Base-by-base conservation (phyloP, 2,113 vertebrate genomes). In the Aegotheles bennettii region DNA sequence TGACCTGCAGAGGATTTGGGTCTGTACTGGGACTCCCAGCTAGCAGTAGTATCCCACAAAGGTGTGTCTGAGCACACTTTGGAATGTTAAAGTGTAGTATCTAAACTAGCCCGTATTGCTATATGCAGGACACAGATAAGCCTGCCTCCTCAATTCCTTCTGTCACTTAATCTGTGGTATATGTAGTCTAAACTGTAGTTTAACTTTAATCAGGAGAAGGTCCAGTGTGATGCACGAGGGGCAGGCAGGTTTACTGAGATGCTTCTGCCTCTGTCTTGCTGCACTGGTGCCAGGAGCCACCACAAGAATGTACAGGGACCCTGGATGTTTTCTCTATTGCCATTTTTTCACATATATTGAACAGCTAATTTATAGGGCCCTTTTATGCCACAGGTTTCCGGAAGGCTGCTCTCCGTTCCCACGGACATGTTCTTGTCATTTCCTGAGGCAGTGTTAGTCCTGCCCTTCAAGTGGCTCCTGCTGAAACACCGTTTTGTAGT, bases 1-100 rank as follows among this genome's bases (percentile, higher is more conserved):
- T 28, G 38, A 31, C 12, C 8, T 0, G 2, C 1, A 16, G 16
- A 47, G 13, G 29, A 7, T 47, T 42, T 75, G 50, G 18, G 5
- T 48, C 79, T 31, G 36, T 13, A 1, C 24, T 33, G 24, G 11
- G 18, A 23, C 36, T 29, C 18, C 6, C 33, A 42, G 24, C 6
- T 70, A 67, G 61, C 25, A 42, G 42, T 20, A 50, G 16, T 10
- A 9, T 9, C 28, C 47, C 36, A 28, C 16, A 43, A 43, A 54
- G 8, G 2, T 47, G 9, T 47, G 36, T 43, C 10, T 15, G 26
- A 81, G 9, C 6, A 11, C 1, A 5, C 31, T n/a, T 40, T 26
- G 47, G 10, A 15, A 33, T 38, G 12, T 29, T 43, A 45, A 38
- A 64, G 9, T 1, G 3, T 35, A 42, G 7, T 21, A 42, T 38